Conservation (phyloP, 37 sponge, comb jelly and placozoan species). For the Dysidea cf. avara region DNA sequence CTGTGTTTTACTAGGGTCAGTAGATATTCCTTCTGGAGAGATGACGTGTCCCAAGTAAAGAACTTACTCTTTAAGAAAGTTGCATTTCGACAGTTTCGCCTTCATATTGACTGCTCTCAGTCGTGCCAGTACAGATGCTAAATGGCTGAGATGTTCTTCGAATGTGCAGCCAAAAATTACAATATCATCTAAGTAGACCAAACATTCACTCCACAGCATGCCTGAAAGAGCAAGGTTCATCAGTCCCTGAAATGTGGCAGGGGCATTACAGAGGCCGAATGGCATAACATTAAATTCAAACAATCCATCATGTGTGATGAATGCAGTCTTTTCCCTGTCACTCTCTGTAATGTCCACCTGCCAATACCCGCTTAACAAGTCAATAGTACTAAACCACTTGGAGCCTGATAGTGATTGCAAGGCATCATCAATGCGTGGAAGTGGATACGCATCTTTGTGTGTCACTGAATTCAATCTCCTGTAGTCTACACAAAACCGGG, state of each 20-base stretch:
- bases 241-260: conserved; percentile 13
- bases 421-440: conserved; percentile 22
- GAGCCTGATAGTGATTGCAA: conserved; percentile 17
- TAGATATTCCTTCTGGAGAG: conserved; percentile 4
- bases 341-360: not conserved
- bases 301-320: conserved; percentile 13
- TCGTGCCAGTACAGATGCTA: conserved; percentile 1
- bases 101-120: not conserved
- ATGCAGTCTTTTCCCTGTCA: conserved; percentile 18
- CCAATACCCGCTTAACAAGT: conserved; percentile 14
- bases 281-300: conserved; percentile 21
- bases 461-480: conserved; percentile 18
- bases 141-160: not conserved
- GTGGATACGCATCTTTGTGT: conserved; percentile 12
- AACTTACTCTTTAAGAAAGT: not conserved
- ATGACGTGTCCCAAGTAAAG: conserved; percentile 10
- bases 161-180: not conserved
- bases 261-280: conserved; percentile 18
- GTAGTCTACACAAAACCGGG: conserved; percentile 23
- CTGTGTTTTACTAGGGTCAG: not conserved
- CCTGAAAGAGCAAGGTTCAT: conserved; percentile 10
- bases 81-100: not conserved
- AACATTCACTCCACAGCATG: not conserved
- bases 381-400: not conserved
- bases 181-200: conserved; percentile 27